These are phyloP conservation scores for Drosophila fulvimacula DNA, from an alignment of 2,888 invertebrate species.

Conservation along the genomic window DNA sequence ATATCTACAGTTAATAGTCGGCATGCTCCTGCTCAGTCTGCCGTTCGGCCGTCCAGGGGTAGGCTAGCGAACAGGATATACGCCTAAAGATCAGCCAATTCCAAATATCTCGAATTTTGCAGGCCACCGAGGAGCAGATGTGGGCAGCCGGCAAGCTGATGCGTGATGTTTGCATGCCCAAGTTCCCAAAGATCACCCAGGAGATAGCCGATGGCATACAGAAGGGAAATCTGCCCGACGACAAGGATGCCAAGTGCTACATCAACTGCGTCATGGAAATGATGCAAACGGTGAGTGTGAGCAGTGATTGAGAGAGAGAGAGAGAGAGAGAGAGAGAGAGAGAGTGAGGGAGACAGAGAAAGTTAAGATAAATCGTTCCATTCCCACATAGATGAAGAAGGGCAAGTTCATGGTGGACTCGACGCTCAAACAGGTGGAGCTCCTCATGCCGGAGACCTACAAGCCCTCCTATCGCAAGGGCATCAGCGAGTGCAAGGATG, in stretches of 20 bases:
- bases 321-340: not conserved
- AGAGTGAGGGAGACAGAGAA: not conserved
- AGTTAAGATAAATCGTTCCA: not conserved
- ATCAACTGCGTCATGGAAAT: conserved; percentile 86
- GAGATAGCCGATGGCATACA: conserved; percentile 79
- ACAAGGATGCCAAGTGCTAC: conserved; percentile 85
- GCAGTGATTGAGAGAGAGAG: too few relatives aligned
- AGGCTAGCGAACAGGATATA: not conserved
- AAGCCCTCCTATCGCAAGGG: conserved; percentile 79
- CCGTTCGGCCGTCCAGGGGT: conserved; percentile 43
- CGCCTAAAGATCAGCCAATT: not conserved
- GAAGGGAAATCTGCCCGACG: conserved; percentile 78
- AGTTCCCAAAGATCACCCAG: conserved; percentile 84
- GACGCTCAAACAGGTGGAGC: conserved; percentile 83
- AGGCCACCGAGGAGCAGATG: conserved; percentile 87
- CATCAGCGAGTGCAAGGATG: conserved; percentile 75
- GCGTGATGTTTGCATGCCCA: conserved; percentile 88
- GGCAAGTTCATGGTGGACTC: conserved; percentile 83
- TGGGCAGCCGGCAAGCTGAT: conserved; percentile 87
- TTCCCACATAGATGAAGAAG: conserved; percentile 80
- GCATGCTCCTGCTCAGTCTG: conserved; percentile 23
- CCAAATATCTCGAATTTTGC: not conserved
- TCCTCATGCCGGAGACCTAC: conserved; percentile 81
- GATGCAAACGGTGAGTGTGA: conserved; percentile 86
- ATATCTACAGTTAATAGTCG: conserved; percentile 21